phyloP scores from a whole-genome alignment of 2,113 vertebrate species.

The Salvator merianae region DNA sequence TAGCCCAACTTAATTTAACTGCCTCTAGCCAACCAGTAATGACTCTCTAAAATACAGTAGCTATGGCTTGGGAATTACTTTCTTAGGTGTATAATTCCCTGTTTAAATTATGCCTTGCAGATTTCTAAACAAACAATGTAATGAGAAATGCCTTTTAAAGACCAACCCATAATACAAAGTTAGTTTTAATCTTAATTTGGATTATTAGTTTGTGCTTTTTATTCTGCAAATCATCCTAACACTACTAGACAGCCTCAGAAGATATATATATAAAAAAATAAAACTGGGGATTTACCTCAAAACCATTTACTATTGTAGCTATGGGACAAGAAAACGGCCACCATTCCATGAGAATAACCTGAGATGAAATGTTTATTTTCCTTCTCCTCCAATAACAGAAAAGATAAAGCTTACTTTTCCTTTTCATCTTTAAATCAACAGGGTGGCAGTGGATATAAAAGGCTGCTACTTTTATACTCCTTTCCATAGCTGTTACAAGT shows the following conservation, averaged over 20 bases:
- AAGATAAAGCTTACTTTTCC: neutral
- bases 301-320: neutral
- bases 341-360: conserved; percentile 5
- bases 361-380: neutral
- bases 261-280: no score
- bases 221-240: neutral
- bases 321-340: neutral
- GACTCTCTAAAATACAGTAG: neutral
- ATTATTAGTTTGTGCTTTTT: neutral
- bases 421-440: neutral
- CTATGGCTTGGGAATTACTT: neutral
- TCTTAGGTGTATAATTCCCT: no score
- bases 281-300: no score
- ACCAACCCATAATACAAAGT: neutral
- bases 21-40: neutral
- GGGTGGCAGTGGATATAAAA: no score
- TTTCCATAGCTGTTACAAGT: neutral
- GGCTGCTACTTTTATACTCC: neutral
- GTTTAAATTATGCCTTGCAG: neutral
- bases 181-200: neutral
- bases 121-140: neutral
- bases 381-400: neutral
- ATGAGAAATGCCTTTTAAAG: neutral
- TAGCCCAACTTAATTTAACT: neutral
- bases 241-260: no score